These are phyloP conservation scores for Lithobius niger DNA, from an alignment of 1,140 invertebrate species.

Conservation along the genomic window DNA sequence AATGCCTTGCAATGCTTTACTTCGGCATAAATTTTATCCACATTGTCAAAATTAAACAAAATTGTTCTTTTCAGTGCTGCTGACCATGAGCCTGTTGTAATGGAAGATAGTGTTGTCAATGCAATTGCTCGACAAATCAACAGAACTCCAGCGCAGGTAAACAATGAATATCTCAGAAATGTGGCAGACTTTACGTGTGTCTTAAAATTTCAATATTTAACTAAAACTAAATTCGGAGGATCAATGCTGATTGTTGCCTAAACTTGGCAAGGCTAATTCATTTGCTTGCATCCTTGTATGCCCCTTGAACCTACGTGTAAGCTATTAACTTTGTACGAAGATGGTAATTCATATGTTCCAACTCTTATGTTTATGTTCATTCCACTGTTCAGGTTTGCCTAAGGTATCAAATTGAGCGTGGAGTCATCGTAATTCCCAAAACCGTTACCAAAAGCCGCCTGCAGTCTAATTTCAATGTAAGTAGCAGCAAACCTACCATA, in stretches of 20 bases:
- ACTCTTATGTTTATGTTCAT: background rate
- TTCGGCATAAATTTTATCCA: too few relatives aligned
- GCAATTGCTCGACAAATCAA: slow-evolving; percentile 48
- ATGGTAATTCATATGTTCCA: background rate
- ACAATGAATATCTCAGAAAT: background rate
- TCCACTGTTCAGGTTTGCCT: slow-evolving; percentile 25
- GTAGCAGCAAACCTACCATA: too few relatives aligned
- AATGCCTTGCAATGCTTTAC: too few relatives aligned
- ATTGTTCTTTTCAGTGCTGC: too few relatives aligned
- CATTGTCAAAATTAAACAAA: too few relatives aligned
- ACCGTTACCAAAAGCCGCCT: slow-evolving; percentile 52
- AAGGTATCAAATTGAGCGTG: slow-evolving; percentile 49
- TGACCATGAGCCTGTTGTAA: slow-evolving; percentile 18
- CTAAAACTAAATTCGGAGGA: too few relatives aligned
- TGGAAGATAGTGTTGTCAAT: slow-evolving; percentile 45
- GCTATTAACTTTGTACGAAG: background rate
- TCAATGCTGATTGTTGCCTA: too few relatives aligned
- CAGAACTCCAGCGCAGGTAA: slow-evolving; percentile 53
- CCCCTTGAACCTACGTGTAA: background rate
- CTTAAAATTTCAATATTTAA: too few relatives aligned
- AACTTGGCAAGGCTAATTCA: background rate
- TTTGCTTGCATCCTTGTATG: background rate
- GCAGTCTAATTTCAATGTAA: slow-evolving; percentile 49
- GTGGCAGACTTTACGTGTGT: background rate
- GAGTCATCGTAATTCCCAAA: slow-evolving; percentile 61